Percentiles rank a stretch among this genome's conserved stretches.
phyloP scores from a whole-genome alignment of 2,888 invertebrate species.

The Anorthoa munda region DNA sequence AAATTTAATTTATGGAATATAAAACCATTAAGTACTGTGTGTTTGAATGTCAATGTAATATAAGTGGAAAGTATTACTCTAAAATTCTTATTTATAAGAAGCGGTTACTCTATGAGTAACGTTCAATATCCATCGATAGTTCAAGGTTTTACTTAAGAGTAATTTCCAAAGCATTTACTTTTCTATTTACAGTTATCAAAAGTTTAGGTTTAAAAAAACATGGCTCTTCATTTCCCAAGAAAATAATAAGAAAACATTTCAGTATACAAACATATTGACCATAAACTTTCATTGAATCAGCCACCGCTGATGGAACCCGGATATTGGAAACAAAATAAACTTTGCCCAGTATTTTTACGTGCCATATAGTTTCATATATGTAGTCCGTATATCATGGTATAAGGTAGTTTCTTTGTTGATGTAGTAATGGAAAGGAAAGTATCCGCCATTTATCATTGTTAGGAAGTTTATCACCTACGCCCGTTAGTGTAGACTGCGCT shows the following conservation, averaged over 20 bases:
- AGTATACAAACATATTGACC: constrained; percentile 31
- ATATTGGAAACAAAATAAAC: constrained; percentile 54
- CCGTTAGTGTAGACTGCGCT: constrained; percentile 23
- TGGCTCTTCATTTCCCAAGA: constrained; percentile 24
- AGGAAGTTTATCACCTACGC: constrained; percentile 32
- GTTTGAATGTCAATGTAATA: background rate
- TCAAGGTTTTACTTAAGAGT: background rate
- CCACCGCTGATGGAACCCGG: constrained; percentile 43
- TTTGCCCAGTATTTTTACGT: constrained; percentile 34
- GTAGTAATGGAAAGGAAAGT: constrained; percentile 32
- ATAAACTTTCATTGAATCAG: constrained; percentile 57
- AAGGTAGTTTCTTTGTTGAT: constrained; percentile 30
- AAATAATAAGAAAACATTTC: constrained; percentile 52
- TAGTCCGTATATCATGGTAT: constrained; percentile 26
- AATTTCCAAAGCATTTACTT: too few relatives aligned
- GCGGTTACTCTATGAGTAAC: background rate
- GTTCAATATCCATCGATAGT: background rate
- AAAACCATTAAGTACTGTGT: background rate
- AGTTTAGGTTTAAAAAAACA: background rate
- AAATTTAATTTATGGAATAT: background rate
- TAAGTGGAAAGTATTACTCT: background rate
- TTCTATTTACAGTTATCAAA: too few relatives aligned
- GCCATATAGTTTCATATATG: constrained; percentile 16
- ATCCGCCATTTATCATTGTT: constrained; percentile 54
- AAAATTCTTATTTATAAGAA: background rate